Base-by-base conservation (phyloP, 2,888 invertebrate genomes). In the Lypha dubia region DNA sequence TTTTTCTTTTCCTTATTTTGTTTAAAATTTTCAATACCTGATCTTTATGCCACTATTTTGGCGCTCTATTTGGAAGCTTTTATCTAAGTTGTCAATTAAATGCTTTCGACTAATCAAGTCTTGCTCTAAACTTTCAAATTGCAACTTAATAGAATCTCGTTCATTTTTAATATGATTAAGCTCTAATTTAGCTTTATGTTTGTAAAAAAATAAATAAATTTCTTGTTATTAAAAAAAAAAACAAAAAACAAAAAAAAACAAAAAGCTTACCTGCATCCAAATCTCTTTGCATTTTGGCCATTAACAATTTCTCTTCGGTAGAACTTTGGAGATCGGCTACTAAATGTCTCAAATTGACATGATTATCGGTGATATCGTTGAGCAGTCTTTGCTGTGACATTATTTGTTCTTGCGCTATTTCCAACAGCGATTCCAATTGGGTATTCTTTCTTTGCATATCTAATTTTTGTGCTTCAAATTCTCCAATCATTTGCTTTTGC, bases 311-410 rank as follows among this genome's bases (percentile, higher is more conserved):
- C 32, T 92, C 92, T 62, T 90, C 89, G 32, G 89, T 90, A 11
- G 88, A 88, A 77, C 91, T 92, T 83, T 92, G 92, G 8, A 92
- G 85, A 88, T 92, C 92, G 2, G 92, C 92, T 56, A 92, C 91
- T 44, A 92, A 86, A 86, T 92, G 92, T 2, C 92, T 88, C 62
- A 92, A 62, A 49, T 88, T 89, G 6, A 92, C 91, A 73, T 92
- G 92, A 71, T 91, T 92, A 80, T 92, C 92, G 0, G 92, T 92
- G 35, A 91, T 89, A 67, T 92, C 92, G 38, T 90, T 91, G 15
- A 92, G 87, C 22, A 92, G 80, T 53, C 88, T 89, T 67, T 93
- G 92, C 70, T 92, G 92, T 0, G 91, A 90, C 68, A 89, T 88
- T 6, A 92, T 89, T 89, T 92, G 92, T 4, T 88, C 89, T 28